Evolutionary conservation across 1,140 invertebrate species (phyloP).

Genomic region (Paraescarpia echinospica): DNA sequence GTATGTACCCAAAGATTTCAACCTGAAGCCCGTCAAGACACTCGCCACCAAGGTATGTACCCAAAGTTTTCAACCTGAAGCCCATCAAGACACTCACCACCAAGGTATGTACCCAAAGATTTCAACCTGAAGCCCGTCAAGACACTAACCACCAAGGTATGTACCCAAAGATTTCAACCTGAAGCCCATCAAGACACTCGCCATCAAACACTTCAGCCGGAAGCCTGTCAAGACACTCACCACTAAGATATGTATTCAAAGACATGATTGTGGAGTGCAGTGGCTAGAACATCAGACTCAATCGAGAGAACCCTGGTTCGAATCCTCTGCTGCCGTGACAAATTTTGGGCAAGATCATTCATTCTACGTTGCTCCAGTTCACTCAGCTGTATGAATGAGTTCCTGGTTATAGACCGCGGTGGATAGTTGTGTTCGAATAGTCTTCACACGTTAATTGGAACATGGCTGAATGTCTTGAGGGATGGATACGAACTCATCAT

Average conservation of each 20-base stretch:
- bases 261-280: slow-evolving; percentile 98
- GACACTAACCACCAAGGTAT: slow-evolving; percentile 93
- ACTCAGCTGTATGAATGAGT: too few species aligned
- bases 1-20: slow-evolving; percentile 72
- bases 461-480: too few species aligned
- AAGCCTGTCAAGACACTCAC: slow-evolving; percentile 99
- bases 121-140: slow-evolving; percentile 99
- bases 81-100: slow-evolving; percentile 98
- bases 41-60: slow-evolving; percentile 84
- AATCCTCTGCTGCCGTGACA: too few species aligned
- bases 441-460: too few species aligned
- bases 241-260: slow-evolving; percentile 73
- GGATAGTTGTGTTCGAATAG: too few species aligned
- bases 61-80: neutral
- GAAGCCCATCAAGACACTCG: slow-evolving; percentile 98
- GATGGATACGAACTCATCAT: too few species aligned
- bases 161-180: slow-evolving; percentile 82
- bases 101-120: slow-evolving; percentile 67
- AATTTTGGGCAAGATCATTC: too few species aligned
- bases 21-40: slow-evolving; percentile 99
- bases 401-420: too few species aligned
- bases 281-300: too few species aligned
- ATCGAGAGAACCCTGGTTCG: too few species aligned
- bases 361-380: too few species aligned
- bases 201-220: slow-evolving; percentile 97